Evolutionary conservation across 2,113 vertebrate genomes (phyloP), one percentile per base, ranked within the genome.

Genomic region (Tenrec ecaudatus): DNA sequence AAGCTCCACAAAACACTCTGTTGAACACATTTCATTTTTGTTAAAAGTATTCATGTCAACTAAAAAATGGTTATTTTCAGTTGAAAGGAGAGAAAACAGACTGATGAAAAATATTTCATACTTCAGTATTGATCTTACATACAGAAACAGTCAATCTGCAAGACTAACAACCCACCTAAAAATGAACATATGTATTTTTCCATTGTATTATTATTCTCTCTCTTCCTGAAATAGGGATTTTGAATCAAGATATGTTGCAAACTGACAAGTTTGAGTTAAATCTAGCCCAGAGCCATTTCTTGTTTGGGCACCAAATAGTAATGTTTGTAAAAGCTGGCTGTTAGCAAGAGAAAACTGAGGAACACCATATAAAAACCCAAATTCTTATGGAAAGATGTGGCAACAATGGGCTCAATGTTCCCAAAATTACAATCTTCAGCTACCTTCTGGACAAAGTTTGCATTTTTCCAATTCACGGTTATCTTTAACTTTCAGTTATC

Each of bases 1-100:
- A 95, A 94, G 31, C 43, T 36, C 29, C 73, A 90, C 29, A 69
- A 71, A 81, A 33, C 66, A 90, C 58, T 73, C 53, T 80, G 20
- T 58, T 88, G 58, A 68, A 33, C 58, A 29, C 20, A 77, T 76
- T 88, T 76, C 73, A 76, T 62, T 71, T 57, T 64, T 81, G 29
- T 89, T 85, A 20, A n/a, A 92, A 71, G 53, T 85, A 81, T 73
- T 86, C 53, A 71, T 25, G 3, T 82, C 60, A 82, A 69, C 38
- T 25, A 25, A 43, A 89, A 93, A 80, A 73, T 4, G 31, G 9
- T 64, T 77, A 33, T 31, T 53, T 85, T 68, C 40, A 57, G 33
- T n/a, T 58, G 64, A 68, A 90, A 36, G 71, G 78, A 66, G 79
- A 66, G 53, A 75, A 89, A 80, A 60, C 10, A 68, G 60, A 83